These are phyloP conservation scores for Drosophila nannoptera DNA, from an alignment of 1,140 invertebrate species.

Conservation along the genomic window DNA sequence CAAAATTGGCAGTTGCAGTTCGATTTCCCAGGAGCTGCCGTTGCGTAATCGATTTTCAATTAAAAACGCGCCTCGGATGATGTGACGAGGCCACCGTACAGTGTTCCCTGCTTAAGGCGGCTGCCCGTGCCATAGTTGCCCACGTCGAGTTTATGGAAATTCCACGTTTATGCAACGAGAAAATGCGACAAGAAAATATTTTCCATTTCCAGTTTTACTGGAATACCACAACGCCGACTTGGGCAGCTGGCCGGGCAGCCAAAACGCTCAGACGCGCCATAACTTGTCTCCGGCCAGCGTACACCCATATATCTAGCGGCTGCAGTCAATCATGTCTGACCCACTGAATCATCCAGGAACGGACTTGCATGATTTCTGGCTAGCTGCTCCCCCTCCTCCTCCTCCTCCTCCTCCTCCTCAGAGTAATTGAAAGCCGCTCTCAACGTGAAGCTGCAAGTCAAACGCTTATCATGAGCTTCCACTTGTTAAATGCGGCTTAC, in stretches of 20 bases:
- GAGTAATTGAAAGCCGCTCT: background rate
- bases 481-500: background rate
- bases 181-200: slow-evolving; percentile 60
- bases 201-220: slow-evolving; percentile 67
- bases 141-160: slow-evolving; percentile 57
- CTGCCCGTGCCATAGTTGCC: slow-evolving; percentile 3
- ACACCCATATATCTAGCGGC: background rate
- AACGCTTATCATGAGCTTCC: background rate
- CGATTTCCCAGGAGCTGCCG: slow-evolving; percentile 5
- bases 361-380: too few relatives aligned
- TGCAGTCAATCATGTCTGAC: slow-evolving; percentile 10
- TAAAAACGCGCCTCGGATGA: slow-evolving; percentile 36
- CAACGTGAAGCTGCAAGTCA: background rate
- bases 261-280: slow-evolving; percentile 32
- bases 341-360: background rate
- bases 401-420: background rate
- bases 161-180: slow-evolving; percentile 66
- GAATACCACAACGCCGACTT: slow-evolving; percentile 42
- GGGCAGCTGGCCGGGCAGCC: slow-evolving; percentile 46
- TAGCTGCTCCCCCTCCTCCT: too few relatives aligned
- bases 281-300: slow-evolving; percentile 10
- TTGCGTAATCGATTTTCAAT: slow-evolving; percentile 55
- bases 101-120: too few relatives aligned
- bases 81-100: background rate
- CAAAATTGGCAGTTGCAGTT: slow-evolving; percentile 59